These are phyloP conservation scores for Huso huso DNA, from an alignment of 2,797 vertebrate species.

Conservation along the genomic window DNA sequence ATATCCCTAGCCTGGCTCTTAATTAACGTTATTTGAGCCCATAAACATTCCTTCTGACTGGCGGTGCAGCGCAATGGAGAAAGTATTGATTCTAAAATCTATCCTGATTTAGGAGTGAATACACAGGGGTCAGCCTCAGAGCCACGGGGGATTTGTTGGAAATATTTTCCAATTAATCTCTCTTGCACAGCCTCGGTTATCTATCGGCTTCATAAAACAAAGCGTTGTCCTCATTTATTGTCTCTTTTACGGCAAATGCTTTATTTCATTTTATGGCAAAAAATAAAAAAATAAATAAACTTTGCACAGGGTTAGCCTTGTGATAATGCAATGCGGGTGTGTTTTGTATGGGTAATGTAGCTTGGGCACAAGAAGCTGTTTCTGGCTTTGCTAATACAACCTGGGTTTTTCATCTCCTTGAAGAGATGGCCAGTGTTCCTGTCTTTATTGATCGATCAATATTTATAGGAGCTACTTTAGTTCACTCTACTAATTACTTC, in stretches of 20 bases:
- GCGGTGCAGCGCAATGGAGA: neutral
- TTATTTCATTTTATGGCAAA: too few species aligned
- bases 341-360: too few species aligned
- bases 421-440: too few species aligned
- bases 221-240: neutral
- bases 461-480: too few species aligned
- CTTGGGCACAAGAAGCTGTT: too few species aligned
- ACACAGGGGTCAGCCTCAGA: neutral
- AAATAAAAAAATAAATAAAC: neutral
- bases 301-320: neutral
- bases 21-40: neutral
- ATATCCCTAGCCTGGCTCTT: neutral
- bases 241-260: too few species aligned
- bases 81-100: conserved; percentile 9
- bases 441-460: too few species aligned
- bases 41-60: neutral
- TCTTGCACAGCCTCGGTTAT: neutral
- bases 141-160: neutral
- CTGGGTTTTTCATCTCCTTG: too few species aligned
- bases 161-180: neutral
- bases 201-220: neutral
- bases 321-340: neutral
- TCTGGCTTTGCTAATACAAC: too few species aligned
- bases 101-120: neutral
- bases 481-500: too few species aligned